Conservation (phyloP, 2,888 invertebrate species). For the Mystacides longicornis region DNA sequence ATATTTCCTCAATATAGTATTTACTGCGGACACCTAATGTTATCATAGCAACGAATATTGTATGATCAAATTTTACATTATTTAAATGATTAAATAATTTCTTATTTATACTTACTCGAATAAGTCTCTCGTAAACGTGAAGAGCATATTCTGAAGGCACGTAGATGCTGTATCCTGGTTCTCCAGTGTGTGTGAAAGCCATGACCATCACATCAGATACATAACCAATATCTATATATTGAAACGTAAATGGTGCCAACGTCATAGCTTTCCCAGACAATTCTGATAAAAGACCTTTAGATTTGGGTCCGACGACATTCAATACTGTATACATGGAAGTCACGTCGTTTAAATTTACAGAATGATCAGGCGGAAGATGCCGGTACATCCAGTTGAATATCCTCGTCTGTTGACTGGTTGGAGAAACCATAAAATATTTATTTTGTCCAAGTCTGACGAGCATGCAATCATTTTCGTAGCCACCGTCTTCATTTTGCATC, state of each 20-base stretch:
- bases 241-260: constrained; percentile 57
- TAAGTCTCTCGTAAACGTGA: constrained; percentile 62
- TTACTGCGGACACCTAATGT: too few species aligned
- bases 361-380: constrained; percentile 53
- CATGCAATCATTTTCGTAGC: constrained; percentile 68
- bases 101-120: constrained; percentile 38
- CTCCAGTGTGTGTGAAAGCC: constrained; percentile 65
- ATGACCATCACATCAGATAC: constrained; percentile 63
- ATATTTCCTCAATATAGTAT: too few species aligned
- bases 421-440: constrained; percentile 71
- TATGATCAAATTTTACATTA: too few species aligned
- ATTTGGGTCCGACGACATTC: constrained; percentile 64
- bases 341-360: constrained; percentile 57
- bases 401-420: constrained; percentile 68
- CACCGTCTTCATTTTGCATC: constrained; percentile 63
- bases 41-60: too few species aligned
- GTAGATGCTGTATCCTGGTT: constrained; percentile 62
- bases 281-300: constrained; percentile 54
- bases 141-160: constrained; percentile 67
- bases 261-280: constrained; percentile 56
- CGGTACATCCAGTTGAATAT: constrained; percentile 62
- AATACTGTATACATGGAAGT: constrained; percentile 68
- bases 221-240: constrained; percentile 60
- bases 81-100: too few species aligned
- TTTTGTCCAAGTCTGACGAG: constrained; percentile 55